phyloP scores from a whole-genome alignment of 2,113 vertebrate genomes.

The Australoheros scitulus region DNA sequence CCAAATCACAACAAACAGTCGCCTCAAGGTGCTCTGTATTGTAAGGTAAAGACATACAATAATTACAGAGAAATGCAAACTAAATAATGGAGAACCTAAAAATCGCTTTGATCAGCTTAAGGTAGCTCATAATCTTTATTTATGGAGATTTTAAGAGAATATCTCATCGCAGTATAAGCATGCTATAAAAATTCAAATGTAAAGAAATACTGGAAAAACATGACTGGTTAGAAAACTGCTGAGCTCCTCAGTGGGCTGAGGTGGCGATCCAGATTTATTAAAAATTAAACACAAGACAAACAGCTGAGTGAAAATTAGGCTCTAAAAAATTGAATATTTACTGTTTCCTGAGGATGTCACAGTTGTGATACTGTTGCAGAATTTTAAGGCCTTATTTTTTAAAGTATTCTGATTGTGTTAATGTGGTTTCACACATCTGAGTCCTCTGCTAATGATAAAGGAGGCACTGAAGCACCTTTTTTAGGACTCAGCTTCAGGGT shows the following conservation, averaged over 20 bases:
- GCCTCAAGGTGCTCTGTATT: too few species aligned
- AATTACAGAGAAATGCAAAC: not conserved
- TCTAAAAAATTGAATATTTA: not conserved
- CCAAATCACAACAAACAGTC: too few species aligned
- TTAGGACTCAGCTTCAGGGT: not conserved
- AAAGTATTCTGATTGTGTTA: not conserved
- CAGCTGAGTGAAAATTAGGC: too few species aligned
- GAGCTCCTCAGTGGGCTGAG: not conserved
- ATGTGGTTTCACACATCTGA: not conserved
- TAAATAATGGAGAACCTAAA: not conserved
- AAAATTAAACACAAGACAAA: not conserved
- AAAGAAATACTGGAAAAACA: not conserved
- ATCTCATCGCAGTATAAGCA: too few species aligned
- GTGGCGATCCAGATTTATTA: not conserved
- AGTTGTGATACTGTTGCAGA: not conserved
- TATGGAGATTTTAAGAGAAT: not conserved
- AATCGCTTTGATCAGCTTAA: not conserved
- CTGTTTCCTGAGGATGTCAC: not conserved
- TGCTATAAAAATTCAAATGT: not conserved
- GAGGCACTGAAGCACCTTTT: not conserved
- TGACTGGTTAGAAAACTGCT: not conserved
- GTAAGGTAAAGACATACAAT: too few species aligned
- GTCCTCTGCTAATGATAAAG: not conserved
- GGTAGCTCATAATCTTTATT: not conserved
- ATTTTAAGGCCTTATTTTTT: not conserved